These are phyloP conservation scores for Graphium colonna DNA, from an alignment of 2,888 invertebrate species.

Conservation along the genomic window DNA sequence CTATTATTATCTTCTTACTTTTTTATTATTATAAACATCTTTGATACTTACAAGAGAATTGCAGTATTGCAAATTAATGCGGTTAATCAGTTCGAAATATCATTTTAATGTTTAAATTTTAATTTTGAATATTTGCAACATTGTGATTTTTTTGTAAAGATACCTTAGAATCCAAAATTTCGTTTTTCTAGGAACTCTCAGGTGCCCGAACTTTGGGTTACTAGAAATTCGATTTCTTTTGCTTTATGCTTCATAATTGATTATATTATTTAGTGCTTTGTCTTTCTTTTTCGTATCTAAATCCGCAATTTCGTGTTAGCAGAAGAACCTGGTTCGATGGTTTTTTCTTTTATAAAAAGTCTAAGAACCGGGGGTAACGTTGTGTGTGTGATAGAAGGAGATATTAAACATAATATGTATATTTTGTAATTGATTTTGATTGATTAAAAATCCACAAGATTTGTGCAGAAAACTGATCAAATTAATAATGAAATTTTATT, in stretches of 20 bases:
- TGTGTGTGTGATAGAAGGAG: conserved; percentile 24
- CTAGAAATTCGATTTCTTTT: conserved; percentile 14
- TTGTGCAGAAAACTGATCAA: not conserved
- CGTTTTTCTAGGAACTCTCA: too few relatives aligned
- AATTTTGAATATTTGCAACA: conserved; percentile 12
- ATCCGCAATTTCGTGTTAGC: conserved; percentile 41
- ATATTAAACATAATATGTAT: conserved; percentile 1
- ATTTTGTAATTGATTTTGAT: not conserved
- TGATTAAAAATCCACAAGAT: not conserved
- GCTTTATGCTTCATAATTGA: conserved; percentile 8
- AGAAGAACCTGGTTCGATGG: conserved; percentile 60
- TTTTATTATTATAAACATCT: conserved; percentile 25
- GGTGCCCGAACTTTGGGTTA: conserved; percentile 53
- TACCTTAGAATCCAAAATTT: not conserved
- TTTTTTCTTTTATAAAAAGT: conserved; percentile 65
- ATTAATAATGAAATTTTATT: not conserved
- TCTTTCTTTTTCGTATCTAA: conserved; percentile 21
- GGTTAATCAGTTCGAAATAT: conserved; percentile 23
- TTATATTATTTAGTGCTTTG: conserved; percentile 3
- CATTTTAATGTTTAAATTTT: conserved; percentile 36
- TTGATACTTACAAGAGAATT: conserved; percentile 41
- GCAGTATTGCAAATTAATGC: conserved; percentile 55
- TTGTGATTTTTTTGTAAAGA: not conserved
- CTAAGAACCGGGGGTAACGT: conserved; percentile 55
- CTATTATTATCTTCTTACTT: conserved; percentile 20